These are phyloP conservation scores for Perodicticus potto DNA, from an alignment of 2,797 vertebrate species.

Conservation along the genomic window DNA sequence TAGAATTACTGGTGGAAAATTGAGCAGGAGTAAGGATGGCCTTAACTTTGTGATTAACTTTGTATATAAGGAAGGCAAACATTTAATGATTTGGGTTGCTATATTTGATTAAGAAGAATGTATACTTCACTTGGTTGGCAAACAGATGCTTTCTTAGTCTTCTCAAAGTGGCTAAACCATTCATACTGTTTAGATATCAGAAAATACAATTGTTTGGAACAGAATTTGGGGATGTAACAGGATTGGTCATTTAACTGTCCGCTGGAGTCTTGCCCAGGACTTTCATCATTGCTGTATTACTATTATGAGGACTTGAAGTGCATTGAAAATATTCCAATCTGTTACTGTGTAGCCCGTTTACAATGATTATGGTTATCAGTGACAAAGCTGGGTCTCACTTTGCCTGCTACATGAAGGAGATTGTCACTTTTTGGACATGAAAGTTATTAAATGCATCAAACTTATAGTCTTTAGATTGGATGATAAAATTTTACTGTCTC, in stretches of 20 bases:
- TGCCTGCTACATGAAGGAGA: not conserved
- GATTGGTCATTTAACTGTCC: not conserved
- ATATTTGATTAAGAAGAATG: constrained; percentile 1
- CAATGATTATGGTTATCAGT: constrained; percentile 1
- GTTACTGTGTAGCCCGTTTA: not conserved
- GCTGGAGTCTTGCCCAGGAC: not conserved
- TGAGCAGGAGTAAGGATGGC: not conserved
- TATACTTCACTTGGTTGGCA: not conserved
- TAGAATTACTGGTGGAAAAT: constrained; percentile 34
- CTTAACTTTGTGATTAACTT: constrained; percentile 42
- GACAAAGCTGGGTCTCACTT: constrained; percentile 34
- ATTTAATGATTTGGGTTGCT: not conserved
- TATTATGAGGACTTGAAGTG: not conserved
- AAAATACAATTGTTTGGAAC: not conserved
- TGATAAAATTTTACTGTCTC: not conserved
- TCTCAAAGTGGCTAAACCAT: not conserved
- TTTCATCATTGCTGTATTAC: not conserved
- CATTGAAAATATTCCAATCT: not conserved
- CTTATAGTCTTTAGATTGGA: not conserved
- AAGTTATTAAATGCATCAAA: constrained; percentile 28
- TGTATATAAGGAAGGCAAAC: not conserved
- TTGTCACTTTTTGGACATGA: constrained; percentile 15
- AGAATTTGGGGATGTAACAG: not conserved
- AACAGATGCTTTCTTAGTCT: not conserved
- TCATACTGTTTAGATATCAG: not conserved